Percentiles rank a stretch among this genome's conserved stretches.
Evolutionary conservation across 2,797 vertebrate genomes (phyloP).

Genomic region (Tapirus indicus): DNA sequence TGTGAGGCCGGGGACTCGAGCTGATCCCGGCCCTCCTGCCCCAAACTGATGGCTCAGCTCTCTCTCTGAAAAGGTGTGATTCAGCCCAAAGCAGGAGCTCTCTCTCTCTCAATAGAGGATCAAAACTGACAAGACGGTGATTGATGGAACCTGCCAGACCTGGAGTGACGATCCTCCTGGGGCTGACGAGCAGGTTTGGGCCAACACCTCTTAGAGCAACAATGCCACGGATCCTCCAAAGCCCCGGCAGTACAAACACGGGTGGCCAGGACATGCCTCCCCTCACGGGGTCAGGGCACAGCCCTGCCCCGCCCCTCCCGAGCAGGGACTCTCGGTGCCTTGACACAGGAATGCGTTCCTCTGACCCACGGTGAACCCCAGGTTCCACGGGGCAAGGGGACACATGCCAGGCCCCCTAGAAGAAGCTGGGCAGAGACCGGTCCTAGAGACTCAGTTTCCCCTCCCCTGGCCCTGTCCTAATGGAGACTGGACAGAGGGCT

Average conservation of each 20-base stretch:
- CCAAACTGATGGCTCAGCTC: constrained; percentile 73
- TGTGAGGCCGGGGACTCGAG: neutral
- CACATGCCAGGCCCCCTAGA: no score
- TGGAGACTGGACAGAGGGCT: neutral
- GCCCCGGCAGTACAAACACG: constrained; percentile 50
- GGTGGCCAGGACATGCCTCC: neutral
- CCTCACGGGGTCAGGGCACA: neutral
- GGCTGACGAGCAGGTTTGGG: constrained; percentile 71
- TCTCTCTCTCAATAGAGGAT: constrained; percentile 60
- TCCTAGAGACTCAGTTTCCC: neutral
- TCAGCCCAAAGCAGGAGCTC: constrained; percentile 71
- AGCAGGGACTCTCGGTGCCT: neutral
- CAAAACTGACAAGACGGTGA: constrained; percentile 78
- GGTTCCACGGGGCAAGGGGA: neutral
- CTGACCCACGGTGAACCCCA: neutral
- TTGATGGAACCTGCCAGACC: constrained; percentile 74
- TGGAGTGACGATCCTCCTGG: neutral
- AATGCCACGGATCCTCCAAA: constrained; percentile 62
- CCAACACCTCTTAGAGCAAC: constrained; percentile 73
- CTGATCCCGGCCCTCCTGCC: constrained; percentile 55
- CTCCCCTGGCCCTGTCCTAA: neutral
- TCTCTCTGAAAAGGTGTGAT: constrained; percentile 59
- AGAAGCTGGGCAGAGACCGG: neutral
- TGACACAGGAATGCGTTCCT: neutral
- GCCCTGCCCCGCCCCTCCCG: neutral